Conservation (phyloP, 2,888 invertebrate species). For the Cetonia aurata region DNA sequence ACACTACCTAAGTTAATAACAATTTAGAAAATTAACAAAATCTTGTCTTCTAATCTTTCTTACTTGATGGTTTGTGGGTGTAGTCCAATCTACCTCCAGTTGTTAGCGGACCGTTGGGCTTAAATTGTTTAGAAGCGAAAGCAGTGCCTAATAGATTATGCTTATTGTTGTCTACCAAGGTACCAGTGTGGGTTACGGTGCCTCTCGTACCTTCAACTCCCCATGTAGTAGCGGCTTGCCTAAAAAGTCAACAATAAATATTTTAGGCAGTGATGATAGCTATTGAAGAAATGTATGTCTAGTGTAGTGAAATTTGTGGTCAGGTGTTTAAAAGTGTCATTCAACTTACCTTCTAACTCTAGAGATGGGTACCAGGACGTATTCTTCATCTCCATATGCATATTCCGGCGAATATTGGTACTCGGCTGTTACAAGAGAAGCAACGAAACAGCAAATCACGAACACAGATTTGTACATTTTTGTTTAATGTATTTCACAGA, state of each 20-base stretch:
- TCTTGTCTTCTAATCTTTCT: neutral
- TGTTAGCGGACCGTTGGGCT: conserved; percentile 47
- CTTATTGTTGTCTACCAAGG: conserved; percentile 47
- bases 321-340: no score
- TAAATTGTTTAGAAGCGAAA: conserved; percentile 45
- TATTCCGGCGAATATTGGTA: neutral
- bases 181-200: conserved; percentile 45
- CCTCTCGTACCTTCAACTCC: conserved; percentile 10
- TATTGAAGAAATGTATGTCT: no score
- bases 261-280: no score
- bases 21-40: neutral
- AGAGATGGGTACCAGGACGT: conserved; percentile 25
- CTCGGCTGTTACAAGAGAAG: conserved; percentile 11
- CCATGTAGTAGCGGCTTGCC: conserved; percentile 39
- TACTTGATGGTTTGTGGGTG: conserved; percentile 50
- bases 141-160: conserved; percentile 48
- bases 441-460: conserved; percentile 5
- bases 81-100: conserved; percentile 49
- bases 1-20: conserved; percentile 25
- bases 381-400: conserved; percentile 26
- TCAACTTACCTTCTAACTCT: conserved; percentile 22
- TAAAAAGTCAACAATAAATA: conserved; percentile 11
- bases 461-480: conserved; percentile 22
- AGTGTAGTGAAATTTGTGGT: no score
- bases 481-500: neutral